Base-by-base conservation (phyloP, 2,888 invertebrate species). In the Koerneria pararmatus region DNA sequence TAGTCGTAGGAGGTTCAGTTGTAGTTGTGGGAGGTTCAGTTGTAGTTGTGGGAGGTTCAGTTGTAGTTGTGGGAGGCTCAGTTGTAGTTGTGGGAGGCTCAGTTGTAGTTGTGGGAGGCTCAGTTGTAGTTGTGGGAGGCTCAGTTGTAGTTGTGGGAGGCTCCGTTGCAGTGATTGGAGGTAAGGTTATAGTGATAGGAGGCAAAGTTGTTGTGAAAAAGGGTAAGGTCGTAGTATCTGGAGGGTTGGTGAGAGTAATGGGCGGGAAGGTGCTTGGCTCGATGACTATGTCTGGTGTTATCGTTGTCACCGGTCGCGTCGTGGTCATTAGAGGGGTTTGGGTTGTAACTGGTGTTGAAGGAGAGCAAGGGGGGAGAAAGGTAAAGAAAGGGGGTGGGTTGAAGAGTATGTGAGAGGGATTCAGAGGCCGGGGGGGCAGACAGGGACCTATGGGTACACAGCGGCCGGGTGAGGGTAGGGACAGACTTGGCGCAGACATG, bases 131-230 rank as follows among this genome's bases (percentile, higher is more conserved):
- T 29, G 64, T 65, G 27, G 57, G 57, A 34, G 56, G 49, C 8
- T 63, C 63, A n/a, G 70, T 65, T 27, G 68, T 67, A 24, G 70
- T 72, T 19, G 70, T 65, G 19, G 70, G 70, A 15, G 70, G 67
- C 35, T 64, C 56, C 27, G 63, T 64, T 59, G 35, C 19, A 8
- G 19, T 59, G 32, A 58, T 68, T 6, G 53, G 59, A 3, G 65
- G 54, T 0, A 57, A 58, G 11, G 68, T 70, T 0, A 68, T 62
- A 3, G 64, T 67, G 5, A 69, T 51, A 11, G 71, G 35, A 49
- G 34, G 34, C 15, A 51, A 51, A 29, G 24, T 5, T 37, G 27
- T 24, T 58, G n/a, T 35, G 53, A 11, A n/a, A 22, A 57, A 34
- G 1, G 58, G 57, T 11, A 48, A 53, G 19, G 65, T 57, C 19